Evolutionary conservation across 2,888 invertebrate genomes (phyloP), one percentile per base, ranked within the genome.

Genomic region (Rhingia campestris): DNA sequence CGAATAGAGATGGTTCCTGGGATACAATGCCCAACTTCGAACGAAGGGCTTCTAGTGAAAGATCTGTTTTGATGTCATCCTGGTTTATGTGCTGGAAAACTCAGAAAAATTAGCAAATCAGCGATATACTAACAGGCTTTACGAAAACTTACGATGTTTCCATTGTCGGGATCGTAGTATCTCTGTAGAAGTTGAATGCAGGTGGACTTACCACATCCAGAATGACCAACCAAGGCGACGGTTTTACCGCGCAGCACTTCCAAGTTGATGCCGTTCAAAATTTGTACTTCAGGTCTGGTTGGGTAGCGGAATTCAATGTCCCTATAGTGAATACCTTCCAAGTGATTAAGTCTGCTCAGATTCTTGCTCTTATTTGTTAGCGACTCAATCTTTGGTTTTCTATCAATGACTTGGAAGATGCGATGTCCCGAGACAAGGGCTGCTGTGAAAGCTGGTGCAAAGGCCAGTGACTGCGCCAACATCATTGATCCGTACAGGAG

Each of bases 1-100:
- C 96, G 90, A 97, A 97, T 0, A 97, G 93, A 0, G 95, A 94
- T 0, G 97, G 97, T 89, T 97, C 97, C 90, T 97, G 97, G 0
- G 96, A 95, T 5, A 97, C 95, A 51, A 97, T 94, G 59, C 96
- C 96, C 69, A 97, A 93, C 90, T 96, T 95, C 9, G 93, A 92
- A 0, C 97, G 93, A 2, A 97, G 91, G 72, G 94, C 94, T 0
- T 93, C 89, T 10, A 97, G 89, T 3, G 95, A 94, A 86, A 97
- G 92, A 87, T 93, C 93, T 0, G 89, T 88, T 2, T 90, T 91
- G 53, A 96, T 94, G 88, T 95, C 91, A 88, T 93, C 87, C 91
- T 92, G 82, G 90, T 92, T 87, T 94, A 93, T 89, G 86, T 89
- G 88, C 91, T 91, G 72, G 0, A 76, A 45, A 41, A 9, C 47